These are phyloP conservation scores for Euproctis similis DNA, from an alignment of 2,888 invertebrate species.

Conservation along the genomic window DNA sequence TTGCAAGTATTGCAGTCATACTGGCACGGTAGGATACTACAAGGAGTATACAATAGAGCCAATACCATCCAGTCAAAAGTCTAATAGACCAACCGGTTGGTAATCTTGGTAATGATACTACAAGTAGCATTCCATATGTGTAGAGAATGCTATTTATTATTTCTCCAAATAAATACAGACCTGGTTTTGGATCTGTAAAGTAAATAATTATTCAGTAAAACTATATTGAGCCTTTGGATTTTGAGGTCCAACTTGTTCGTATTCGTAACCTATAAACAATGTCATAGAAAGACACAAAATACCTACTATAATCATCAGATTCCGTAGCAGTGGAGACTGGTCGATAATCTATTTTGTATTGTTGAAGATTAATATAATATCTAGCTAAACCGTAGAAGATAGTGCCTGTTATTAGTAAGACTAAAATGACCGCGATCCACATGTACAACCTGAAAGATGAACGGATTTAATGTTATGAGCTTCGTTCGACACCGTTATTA, in stretches of 20 bases:
- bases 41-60: slow-evolving; percentile 87
- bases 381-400: slow-evolving; percentile 80
- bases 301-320: slow-evolving; percentile 14
- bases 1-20: slow-evolving; percentile 88
- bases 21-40: slow-evolving; percentile 88
- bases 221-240: too few relatives aligned
- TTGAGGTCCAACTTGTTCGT: too few relatives aligned
- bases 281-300: too few relatives aligned
- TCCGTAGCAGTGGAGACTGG: slow-evolving; percentile 8
- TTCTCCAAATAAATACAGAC: slow-evolving; percentile 82
- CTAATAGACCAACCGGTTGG: slow-evolving; percentile 88
- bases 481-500: too few relatives aligned
- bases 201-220: too few relatives aligned
- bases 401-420: slow-evolving; percentile 79
- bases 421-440: slow-evolving; percentile 84
- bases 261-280: too few relatives aligned
- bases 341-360: slow-evolving; percentile 30
- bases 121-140: slow-evolving; percentile 87
- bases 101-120: slow-evolving; percentile 85
- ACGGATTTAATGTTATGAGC: too few relatives aligned
- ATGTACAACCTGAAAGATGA: slow-evolving; percentile 77
- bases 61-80: slow-evolving; percentile 90
- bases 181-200: slow-evolving; percentile 60
- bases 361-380: slow-evolving; percentile 67
- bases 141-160: slow-evolving; percentile 84